Conservation (phyloP, 2,113 vertebrate genomes). For the Malurus melanocephalus region DNA sequence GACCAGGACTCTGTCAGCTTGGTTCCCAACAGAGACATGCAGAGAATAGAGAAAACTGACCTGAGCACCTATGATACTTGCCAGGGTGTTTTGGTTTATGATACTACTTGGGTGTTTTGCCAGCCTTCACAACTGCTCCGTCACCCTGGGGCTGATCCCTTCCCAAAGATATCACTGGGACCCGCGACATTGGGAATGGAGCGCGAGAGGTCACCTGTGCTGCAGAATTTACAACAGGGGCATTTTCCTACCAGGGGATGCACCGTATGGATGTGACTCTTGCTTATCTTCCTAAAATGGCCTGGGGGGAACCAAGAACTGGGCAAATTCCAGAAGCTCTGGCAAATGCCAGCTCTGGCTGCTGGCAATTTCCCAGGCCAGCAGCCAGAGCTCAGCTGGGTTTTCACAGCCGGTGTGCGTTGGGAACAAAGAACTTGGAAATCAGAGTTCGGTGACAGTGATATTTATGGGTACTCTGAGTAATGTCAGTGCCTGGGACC, state of each 20-base stretch:
- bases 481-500: neutral
- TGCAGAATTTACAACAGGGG: accelerated
- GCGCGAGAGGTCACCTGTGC: accelerated
- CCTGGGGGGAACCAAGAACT: neutral
- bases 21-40: neutral
- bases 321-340: neutral
- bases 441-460: neutral
- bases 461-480: neutral
- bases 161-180: neutral
- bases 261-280: neutral
- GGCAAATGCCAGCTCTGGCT: no score
- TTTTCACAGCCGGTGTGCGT: neutral
- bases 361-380: neutral
- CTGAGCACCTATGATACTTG: neutral
- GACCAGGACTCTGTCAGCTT: neutral
- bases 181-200: accelerated
- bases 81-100: no score
- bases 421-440: neutral
- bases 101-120: neutral
- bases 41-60: neutral
- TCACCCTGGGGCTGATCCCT: neutral
- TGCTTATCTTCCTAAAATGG: neutral
- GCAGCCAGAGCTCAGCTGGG: neutral
- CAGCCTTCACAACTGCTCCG: neutral
- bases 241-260: accelerated